Evolutionary conservation across 2,888 invertebrate species (phyloP).

Genomic region (Ceramica pisi): DNA sequence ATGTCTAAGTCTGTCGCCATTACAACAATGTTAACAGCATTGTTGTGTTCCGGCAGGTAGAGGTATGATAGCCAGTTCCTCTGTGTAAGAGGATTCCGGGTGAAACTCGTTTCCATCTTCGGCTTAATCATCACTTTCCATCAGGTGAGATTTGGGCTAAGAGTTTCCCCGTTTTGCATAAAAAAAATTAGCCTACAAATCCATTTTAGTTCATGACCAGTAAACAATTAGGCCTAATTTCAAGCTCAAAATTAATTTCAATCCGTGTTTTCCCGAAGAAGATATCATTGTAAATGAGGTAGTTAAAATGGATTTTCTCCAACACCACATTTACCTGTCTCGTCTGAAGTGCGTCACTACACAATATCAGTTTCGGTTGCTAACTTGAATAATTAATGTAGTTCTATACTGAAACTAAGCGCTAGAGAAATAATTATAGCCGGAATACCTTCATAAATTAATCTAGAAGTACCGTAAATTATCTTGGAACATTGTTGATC

Average conservation of each 20-base stretch:
- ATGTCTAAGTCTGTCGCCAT: too few species aligned
- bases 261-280: background rate
- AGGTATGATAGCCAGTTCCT: too few species aligned
- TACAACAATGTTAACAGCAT: too few species aligned
- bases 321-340: slow-evolving; percentile 9
- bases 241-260: background rate
- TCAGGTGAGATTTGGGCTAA: too few species aligned
- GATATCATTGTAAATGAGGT: background rate
- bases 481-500: slow-evolving; percentile 26
- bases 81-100: too few species aligned
- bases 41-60: too few species aligned
- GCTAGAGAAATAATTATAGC: slow-evolving; percentile 39
- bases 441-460: slow-evolving; percentile 35
- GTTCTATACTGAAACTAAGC: slow-evolving; percentile 62
- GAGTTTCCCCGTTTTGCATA: too few species aligned
- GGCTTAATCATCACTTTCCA: too few species aligned
- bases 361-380: slow-evolving; percentile 27
- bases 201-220: background rate
- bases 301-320: slow-evolving; percentile 21
- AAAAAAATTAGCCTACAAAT: background rate
- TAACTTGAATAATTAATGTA: slow-evolving; percentile 59
- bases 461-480: slow-evolving; percentile 18
- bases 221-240: background rate
- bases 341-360: slow-evolving; percentile 22
- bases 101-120: too few species aligned